phyloP scores from a whole-genome alignment of 2,113 vertebrate genomes.

The Podarcis muralis region DNA sequence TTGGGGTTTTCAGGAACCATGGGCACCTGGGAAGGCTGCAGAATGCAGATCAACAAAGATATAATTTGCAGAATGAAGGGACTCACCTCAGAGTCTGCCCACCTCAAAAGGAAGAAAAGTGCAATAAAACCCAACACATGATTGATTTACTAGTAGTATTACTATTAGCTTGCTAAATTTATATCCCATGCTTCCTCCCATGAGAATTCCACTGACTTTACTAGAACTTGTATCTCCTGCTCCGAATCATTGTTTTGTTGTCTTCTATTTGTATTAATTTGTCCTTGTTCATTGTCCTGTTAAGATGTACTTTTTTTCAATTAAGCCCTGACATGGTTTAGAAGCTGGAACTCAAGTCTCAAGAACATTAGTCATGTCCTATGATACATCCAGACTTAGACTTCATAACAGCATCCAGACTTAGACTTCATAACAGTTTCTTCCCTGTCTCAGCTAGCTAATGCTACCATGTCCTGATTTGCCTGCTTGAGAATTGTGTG shows the following conservation, averaged over 20 bases:
- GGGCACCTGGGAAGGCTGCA: too few relatives aligned
- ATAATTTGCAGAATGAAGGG: too few relatives aligned
- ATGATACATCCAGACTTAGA: background rate
- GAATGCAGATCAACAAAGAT: too few relatives aligned
- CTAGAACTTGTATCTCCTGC: background rate
- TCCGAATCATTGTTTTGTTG: background rate
- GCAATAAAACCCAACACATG: too few relatives aligned
- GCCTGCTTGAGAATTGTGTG: background rate
- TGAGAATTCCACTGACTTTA: background rate
- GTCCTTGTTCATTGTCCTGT: background rate
- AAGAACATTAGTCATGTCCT: background rate
- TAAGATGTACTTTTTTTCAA: background rate
- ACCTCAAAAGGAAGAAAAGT: too few relatives aligned
- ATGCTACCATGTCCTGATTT: background rate
- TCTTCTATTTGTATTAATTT: background rate
- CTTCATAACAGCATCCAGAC: background rate
- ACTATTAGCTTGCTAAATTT: too few relatives aligned
- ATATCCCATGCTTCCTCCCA: too few relatives aligned
- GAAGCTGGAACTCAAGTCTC: background rate
- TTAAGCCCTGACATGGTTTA: background rate
- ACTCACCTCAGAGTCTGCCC: too few relatives aligned
- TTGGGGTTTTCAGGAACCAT: too few relatives aligned
- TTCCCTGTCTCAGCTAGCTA: background rate
- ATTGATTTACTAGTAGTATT: background rate
- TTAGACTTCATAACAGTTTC: background rate